These are phyloP conservation scores for Gavialis gangeticus DNA, from an alignment of 2,113 vertebrate genomes.

Conservation along the genomic window DNA sequence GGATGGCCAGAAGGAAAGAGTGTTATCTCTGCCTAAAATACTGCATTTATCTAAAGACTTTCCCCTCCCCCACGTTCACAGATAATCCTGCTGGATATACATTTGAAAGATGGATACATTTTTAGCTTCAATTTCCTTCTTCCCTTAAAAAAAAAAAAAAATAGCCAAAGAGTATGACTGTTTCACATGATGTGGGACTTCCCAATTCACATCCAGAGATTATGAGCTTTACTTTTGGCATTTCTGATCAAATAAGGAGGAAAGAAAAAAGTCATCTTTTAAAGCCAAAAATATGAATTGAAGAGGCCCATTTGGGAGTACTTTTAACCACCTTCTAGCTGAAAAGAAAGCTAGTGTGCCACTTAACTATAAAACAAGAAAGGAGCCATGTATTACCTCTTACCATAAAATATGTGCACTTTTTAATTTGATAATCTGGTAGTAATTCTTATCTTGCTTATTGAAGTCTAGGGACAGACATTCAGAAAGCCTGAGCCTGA, in stretches of 20 bases:
- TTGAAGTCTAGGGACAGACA: too few relatives aligned
- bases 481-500: too few relatives aligned
- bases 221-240: background rate
- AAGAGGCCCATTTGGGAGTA: background rate
- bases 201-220: background rate
- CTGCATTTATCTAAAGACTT: background rate
- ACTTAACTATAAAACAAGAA: background rate
- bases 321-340: background rate
- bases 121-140: slow-evolving; percentile 6
- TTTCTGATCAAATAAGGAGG: background rate
- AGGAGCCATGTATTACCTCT: background rate
- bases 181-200: background rate
- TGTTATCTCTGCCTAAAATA: slow-evolving; percentile 32
- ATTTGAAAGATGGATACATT: background rate
- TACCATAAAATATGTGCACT: background rate
- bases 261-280: background rate
- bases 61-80: background rate
- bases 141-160: background rate
- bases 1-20: background rate
- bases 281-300: background rate
- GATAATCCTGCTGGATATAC: background rate
- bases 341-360: background rate
- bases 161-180: background rate
- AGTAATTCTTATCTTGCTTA: background rate
- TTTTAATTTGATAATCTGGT: background rate